Conservation (phyloP, 2,113 vertebrate genomes). For the Cynoglossus semilaevis region DNA sequence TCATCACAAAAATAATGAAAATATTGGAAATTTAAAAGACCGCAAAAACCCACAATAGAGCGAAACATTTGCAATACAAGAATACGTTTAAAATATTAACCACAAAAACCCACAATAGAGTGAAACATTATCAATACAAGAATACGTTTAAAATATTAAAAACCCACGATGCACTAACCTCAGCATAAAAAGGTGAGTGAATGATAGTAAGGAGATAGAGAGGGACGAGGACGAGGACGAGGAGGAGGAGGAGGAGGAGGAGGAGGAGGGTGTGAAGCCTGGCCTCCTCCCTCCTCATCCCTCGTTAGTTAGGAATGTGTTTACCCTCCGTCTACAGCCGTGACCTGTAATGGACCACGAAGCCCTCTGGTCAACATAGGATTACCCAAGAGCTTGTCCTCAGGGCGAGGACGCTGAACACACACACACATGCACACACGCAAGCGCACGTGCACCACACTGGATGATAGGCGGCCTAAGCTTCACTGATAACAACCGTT, state of each 20-base stretch:
- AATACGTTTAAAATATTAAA: no score
- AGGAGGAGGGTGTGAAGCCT: slow-evolving; percentile 27
- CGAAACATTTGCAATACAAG: no score
- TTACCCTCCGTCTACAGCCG: slow-evolving; percentile 69
- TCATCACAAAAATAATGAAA: no score
- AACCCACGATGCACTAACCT: no score
- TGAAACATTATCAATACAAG: no score
- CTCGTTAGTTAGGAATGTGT: slow-evolving; percentile 80
- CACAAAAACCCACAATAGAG: no score
- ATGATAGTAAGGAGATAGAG: no score
- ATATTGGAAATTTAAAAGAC: no score
- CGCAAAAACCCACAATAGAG: no score
- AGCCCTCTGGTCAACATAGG: slow-evolving; percentile 76
- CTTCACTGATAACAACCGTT: slow-evolving; percentile 59
- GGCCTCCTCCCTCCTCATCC: slow-evolving; percentile 53
- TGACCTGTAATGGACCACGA: slow-evolving; percentile 75
- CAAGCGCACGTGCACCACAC: slow-evolving; percentile 38
- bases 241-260: slow-evolving; percentile 6
- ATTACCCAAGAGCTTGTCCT: slow-evolving; percentile 70
- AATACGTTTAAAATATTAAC: no score
- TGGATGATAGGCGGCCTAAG: slow-evolving; percentile 53
- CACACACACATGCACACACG: slow-evolving; percentile 37
- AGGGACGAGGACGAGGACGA: background rate
- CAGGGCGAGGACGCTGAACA: slow-evolving; percentile 43
- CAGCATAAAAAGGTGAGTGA: no score